Conservation (phyloP, 1,140 invertebrate species). For the Euura saliciscinereae region DNA sequence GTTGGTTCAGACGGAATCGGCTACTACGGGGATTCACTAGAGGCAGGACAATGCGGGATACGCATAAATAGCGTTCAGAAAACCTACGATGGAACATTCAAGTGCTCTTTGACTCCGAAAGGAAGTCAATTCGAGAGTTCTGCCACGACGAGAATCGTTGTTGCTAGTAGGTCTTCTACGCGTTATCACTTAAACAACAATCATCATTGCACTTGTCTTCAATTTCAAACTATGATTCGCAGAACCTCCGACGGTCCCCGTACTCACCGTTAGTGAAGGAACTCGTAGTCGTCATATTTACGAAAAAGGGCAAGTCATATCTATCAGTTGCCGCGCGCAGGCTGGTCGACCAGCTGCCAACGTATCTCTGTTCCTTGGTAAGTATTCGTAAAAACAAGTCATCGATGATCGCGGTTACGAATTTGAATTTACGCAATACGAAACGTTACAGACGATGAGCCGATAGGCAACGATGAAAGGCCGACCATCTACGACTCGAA, state of each 20-base stretch:
- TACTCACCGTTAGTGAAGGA: conserved; percentile 62
- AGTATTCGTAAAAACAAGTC: conserved; percentile 25
- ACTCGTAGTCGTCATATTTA: conserved; percentile 52
- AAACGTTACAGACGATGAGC: conserved; percentile 63
- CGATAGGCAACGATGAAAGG: conserved; percentile 63
- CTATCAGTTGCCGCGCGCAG: conserved; percentile 69
- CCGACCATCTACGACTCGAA: conserved; percentile 55
- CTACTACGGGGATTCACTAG: conserved; percentile 64
- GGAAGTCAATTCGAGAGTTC: conserved; percentile 45
- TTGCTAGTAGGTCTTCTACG: conserved; percentile 69
- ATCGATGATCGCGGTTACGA: background rate
- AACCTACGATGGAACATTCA: conserved; percentile 70
- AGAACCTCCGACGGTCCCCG: conserved; percentile 67
- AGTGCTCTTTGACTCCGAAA: conserved; percentile 65
- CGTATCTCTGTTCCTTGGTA: conserved; percentile 72
- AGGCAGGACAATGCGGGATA: conserved; percentile 72
- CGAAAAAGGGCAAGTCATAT: conserved; percentile 65
- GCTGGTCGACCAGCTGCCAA: conserved; percentile 75
- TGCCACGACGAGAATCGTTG: conserved; percentile 67
- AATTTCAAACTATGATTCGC: conserved; percentile 25
- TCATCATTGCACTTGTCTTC: background rate
- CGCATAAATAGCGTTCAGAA: conserved; percentile 67
- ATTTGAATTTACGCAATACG: conserved; percentile 19
- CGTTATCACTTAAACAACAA: too few relatives aligned
- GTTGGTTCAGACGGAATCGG: conserved; percentile 50